Conservation (phyloP, 2,797 vertebrate species). For the Catostomus latipinnis region DNA sequence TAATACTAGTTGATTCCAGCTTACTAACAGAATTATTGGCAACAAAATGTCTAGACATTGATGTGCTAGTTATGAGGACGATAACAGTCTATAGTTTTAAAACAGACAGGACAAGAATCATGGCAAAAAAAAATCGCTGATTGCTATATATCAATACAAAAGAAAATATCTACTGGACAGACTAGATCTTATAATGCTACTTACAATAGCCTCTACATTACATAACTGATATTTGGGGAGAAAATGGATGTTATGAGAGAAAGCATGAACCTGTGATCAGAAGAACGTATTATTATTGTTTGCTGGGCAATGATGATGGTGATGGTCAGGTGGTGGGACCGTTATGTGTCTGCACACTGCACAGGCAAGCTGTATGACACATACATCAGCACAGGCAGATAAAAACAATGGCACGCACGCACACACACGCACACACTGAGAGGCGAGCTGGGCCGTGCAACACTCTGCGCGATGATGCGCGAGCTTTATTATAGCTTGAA, state of each 20-base stretch:
- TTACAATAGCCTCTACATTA: background rate
- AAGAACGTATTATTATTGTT: background rate
- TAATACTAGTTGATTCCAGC: background rate
- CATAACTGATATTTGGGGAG: background rate
- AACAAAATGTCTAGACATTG: background rate
- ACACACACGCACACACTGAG: background rate
- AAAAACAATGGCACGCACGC: slow-evolving; percentile 28
- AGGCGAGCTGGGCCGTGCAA: slow-evolving; percentile 13
- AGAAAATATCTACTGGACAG: background rate
- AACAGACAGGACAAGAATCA: background rate
- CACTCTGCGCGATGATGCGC: slow-evolving; percentile 30
- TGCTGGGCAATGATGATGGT: background rate
- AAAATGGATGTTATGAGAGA: background rate
- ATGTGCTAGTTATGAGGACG: background rate
- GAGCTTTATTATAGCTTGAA: slow-evolving; percentile 8
- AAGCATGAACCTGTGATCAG: background rate
- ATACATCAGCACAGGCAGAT: slow-evolving; percentile 29
- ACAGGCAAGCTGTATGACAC: slow-evolving; percentile 4
- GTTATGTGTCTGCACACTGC: slow-evolving; percentile 9
- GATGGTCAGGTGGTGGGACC: slow-evolving; percentile 7
- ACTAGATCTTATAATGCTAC: background rate
- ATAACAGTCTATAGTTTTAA: background rate
- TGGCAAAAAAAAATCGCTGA: background rate
- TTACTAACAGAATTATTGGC: background rate
- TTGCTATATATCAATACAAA: background rate